A percentile compares a stretch with the other conserved stretches of the same genome.
These are phyloP conservation scores for Ophonus ardosiacus DNA, from an alignment of 2,888 invertebrate genomes.

Conservation along the genomic window DNA sequence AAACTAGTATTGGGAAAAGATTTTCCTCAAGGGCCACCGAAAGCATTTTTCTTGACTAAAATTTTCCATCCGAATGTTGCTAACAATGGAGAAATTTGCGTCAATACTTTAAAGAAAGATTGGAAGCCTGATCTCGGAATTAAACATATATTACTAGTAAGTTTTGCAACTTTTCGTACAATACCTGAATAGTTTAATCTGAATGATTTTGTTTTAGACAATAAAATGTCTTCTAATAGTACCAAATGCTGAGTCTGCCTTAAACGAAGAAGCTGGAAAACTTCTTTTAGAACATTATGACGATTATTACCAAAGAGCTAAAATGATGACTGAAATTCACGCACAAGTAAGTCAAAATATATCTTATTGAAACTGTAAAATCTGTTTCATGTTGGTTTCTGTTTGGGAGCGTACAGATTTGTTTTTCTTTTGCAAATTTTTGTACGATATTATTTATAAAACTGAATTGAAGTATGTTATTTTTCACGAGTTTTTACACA, in stretches of 20 bases:
- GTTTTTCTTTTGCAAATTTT: too few relatives aligned
- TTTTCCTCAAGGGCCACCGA: constrained; percentile 94
- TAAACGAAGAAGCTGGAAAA: constrained; percentile 98
- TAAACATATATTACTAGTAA: constrained; percentile 92
- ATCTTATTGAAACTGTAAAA: too few relatives aligned
- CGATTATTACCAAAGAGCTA: constrained; percentile 92
- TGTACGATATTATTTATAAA: too few relatives aligned
- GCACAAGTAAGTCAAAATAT: constrained; percentile 79
- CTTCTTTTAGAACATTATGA: constrained; percentile 94
- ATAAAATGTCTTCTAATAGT: constrained; percentile 97
- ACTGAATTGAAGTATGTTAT: too few relatives aligned
- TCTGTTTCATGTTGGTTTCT: too few relatives aligned
- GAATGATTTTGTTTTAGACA: constrained; percentile 79
- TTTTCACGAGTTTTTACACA: too few relatives aligned
- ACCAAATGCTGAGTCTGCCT: constrained; percentile 97
- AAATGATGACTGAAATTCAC: constrained; percentile 95
- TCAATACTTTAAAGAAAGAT: constrained; percentile 96
- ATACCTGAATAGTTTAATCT: constrained; percentile 14
- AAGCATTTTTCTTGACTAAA: constrained; percentile 95
- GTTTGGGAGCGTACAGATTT: too few relatives aligned
- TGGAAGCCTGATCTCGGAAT: constrained; percentile 98
- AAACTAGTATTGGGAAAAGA: constrained; percentile 94
- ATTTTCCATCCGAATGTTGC: constrained; percentile 99
- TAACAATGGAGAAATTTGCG: constrained; percentile 95
- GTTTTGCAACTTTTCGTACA: constrained; percentile 68